Conservation (phyloP, 53 echinoderm and acorn worm genomes). For the Patiria pectinifera region DNA sequence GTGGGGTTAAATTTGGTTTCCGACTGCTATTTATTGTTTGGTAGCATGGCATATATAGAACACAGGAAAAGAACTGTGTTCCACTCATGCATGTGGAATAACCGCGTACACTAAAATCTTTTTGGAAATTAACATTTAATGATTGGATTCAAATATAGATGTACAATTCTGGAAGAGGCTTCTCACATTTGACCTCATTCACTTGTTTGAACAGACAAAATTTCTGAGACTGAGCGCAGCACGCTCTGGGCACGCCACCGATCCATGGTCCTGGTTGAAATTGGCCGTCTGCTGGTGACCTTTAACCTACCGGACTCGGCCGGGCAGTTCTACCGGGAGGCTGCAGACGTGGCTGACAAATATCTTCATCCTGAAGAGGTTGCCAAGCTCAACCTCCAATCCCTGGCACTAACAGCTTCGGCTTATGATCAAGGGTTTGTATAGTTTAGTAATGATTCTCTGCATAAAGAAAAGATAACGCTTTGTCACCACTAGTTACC, state of each 20-base stretch:
- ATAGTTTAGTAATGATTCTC: neutral
- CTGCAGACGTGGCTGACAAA: conserved; percentile 9
- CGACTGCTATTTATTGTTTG: no score
- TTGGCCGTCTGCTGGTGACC: conserved; percentile 33
- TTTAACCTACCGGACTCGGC: conserved; percentile 8
- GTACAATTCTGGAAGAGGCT: no score
- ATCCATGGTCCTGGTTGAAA: conserved; percentile 36
- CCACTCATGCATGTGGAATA: no score
- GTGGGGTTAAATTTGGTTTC: no score
- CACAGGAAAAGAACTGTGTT: no score
- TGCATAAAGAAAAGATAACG: no score
- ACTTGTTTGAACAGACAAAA: conserved; percentile 12
- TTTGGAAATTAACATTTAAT: neutral
- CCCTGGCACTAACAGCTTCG: conserved; percentile 33
- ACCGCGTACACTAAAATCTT: no score
- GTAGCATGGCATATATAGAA: no score
- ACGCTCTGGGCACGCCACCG: conserved; percentile 43
- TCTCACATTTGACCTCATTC: neutral
- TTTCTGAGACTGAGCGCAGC: neutral
- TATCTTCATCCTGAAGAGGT: neutral
- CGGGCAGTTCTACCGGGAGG: conserved; percentile 44
- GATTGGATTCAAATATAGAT: no score
- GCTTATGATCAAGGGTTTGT: conserved; percentile 44
- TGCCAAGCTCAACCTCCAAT: conserved; percentile 23
- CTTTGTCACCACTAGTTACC: no score